Percentiles rank a stretch among this genome's conserved stretches.
Evolutionary conservation across 2,888 invertebrate species (phyloP).

Genomic region (Aproaerema taeniolella): DNA sequence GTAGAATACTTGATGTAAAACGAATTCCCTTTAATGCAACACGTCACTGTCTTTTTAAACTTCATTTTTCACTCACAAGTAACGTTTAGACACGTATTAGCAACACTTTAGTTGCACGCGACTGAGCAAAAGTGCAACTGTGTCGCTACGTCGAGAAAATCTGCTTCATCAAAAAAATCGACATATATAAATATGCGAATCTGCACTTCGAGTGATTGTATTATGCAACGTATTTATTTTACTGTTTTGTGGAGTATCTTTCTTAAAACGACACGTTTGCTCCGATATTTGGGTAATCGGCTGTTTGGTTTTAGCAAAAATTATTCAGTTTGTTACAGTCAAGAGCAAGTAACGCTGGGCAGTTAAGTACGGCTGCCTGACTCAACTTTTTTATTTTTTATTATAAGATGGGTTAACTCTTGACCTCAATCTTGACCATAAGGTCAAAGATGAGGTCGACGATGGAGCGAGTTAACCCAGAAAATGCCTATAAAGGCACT

Average conservation of each 20-base stretch:
- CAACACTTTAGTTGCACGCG: slow-evolving; percentile 38
- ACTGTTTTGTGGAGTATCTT: background rate
- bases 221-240: slow-evolving; percentile 3
- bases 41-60: slow-evolving; percentile 62
- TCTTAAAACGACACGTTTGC: slow-evolving; percentile 9
- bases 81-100: slow-evolving; percentile 32
- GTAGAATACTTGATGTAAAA: slow-evolving; percentile 48
- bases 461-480: too few relatives aligned
- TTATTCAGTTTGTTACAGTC: too few relatives aligned
- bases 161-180: slow-evolving; percentile 53
- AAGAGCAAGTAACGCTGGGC: too few relatives aligned
- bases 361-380: too few relatives aligned
- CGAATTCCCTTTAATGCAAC: slow-evolving; percentile 56
- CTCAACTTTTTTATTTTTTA: too few relatives aligned
- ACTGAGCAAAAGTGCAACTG: slow-evolving; percentile 42
- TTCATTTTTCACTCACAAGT: slow-evolving; percentile 45
- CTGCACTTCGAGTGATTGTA: slow-evolving; percentile 25
- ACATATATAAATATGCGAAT: slow-evolving; percentile 54
- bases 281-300: too few relatives aligned
- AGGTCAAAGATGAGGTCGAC: too few relatives aligned
- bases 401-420: too few relatives aligned
- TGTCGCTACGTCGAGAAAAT: slow-evolving; percentile 52
- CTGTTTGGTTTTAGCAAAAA: too few relatives aligned
- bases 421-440: too few relatives aligned
- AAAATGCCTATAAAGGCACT: too few relatives aligned